A percentile compares a stretch with the other conserved stretches of the same genome.
phyloP scores from a whole-genome alignment of 2,797 vertebrate genomes.

The Cyprinella venusta region DNA sequence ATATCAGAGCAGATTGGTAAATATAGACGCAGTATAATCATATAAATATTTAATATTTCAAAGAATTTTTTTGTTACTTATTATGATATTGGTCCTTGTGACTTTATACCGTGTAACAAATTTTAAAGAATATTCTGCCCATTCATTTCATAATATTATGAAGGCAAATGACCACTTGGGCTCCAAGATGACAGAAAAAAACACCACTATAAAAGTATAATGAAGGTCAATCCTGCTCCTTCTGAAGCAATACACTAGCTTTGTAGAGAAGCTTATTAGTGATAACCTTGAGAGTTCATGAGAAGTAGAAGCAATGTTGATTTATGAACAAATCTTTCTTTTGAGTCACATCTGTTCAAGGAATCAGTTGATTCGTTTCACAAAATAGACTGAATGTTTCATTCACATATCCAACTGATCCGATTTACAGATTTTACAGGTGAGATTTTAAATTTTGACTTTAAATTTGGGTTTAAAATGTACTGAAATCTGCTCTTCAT shows the following conservation, averaged over 20 bases:
- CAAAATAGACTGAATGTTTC: background rate
- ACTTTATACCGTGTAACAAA: background rate
- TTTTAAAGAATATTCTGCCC: background rate
- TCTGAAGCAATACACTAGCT: background rate
- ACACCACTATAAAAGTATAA: background rate
- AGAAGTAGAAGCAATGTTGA: background rate
- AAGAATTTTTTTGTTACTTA: background rate
- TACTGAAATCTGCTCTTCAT: background rate
- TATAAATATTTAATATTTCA: background rate
- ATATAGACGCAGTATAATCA: slow-evolving; percentile 38
- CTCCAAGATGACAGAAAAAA: background rate
- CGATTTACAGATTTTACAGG: background rate
- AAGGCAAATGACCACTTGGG: background rate
- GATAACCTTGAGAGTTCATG: background rate
- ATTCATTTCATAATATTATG: background rate
- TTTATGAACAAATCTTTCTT: background rate
- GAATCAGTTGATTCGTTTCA: background rate
- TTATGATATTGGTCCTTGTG: background rate
- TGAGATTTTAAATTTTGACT: background rate
- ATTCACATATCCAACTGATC: background rate
- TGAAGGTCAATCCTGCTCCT: background rate
- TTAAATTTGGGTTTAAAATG: background rate
- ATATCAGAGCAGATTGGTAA: slow-evolving; percentile 40
- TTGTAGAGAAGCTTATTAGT: too few relatives aligned
- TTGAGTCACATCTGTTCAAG: background rate